Evolutionary conservation across 2,797 vertebrate genomes (phyloP), one percentile per base, ranked within the genome.

Genomic region (Sebastes oblongus): DNA sequence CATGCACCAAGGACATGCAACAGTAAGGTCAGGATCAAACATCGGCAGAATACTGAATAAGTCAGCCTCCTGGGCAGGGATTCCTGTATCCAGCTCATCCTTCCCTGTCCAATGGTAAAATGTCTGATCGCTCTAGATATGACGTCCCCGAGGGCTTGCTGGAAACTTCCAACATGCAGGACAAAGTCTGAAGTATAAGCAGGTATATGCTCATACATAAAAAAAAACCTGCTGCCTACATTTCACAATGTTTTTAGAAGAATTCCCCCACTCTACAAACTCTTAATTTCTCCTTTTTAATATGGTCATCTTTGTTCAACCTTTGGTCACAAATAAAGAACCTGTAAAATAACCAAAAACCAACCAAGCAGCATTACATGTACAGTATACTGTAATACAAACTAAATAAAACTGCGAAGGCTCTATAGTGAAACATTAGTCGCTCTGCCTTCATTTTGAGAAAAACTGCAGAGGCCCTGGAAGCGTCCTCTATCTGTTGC

Each of bases 1-100:
- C 91, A 92, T 95, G 93, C 89, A 88, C 91, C 94, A 94, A 95
- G 94, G 94, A 95, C 94, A 87, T 89, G 90, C 90, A 92, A 92
- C 90, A 92, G 90, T 93, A 93, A 94, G 94, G 94, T 95, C 92
- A 92, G 91, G 90, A 93, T 93, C 92, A 94, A 81, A 94, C 92
- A 91, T 86, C 60, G 68, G 71, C 72, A 65, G 94, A 93, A 95
- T 95, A 94, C 93, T 84, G 93, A 95, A 85, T 86, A 86, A 89
- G 90, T 82, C 30, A 77, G 72, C 72, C 88, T 89, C 83, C 52
- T 83, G 90, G 82, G 88, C 86, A 72, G 82, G 81, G 70, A 88
- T 86, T 91, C 77, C 89, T 80, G 85, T 86, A 87, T 90, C 80
- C 69, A 42, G 67, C 82, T 87, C 86, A 86, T 82, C 69, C 56